Percentiles rank a stretch among this genome's conserved stretches.
Conservation (phyloP, 2,888 invertebrate species). For the Pharmacophagus antenor region DNA sequence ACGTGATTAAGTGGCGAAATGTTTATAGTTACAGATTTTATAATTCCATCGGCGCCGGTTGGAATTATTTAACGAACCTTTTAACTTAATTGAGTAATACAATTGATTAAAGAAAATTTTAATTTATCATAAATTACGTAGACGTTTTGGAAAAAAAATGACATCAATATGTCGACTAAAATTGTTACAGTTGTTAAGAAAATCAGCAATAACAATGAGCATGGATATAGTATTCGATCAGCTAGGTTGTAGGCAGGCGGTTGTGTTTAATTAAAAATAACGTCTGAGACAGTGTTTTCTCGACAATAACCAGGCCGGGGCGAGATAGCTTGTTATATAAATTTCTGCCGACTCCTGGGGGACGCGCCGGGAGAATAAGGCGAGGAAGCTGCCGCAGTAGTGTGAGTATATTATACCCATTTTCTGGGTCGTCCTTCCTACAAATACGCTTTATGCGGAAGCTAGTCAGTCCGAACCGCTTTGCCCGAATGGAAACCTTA, state of each 20-base stretch:
- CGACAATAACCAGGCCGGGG: slow-evolving; percentile 75
- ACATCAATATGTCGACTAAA: background rate
- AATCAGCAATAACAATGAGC: background rate
- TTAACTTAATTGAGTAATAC: slow-evolving; percentile 34
- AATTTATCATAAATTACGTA: background rate
- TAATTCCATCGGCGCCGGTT: slow-evolving; percentile 37
- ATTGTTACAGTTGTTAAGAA: background rate
- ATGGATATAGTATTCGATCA: slow-evolving; percentile 42
- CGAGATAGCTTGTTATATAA: slow-evolving; percentile 80
- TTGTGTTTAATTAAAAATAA: slow-evolving; percentile 79
- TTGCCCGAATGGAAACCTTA: slow-evolving; percentile 50
- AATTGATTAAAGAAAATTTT: slow-evolving; percentile 24
- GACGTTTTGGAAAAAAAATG: background rate
- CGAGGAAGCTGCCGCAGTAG: slow-evolving; percentile 70
- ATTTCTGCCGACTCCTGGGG: slow-evolving; percentile 77
- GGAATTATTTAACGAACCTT: slow-evolving; percentile 40
- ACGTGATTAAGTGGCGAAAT: slow-evolving; percentile 74
- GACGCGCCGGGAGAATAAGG: slow-evolving; percentile 73
- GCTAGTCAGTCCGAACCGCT: slow-evolving; percentile 59
- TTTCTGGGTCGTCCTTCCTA: slow-evolving; percentile 82
- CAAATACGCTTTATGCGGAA: slow-evolving; percentile 81
- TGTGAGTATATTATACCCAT: slow-evolving; percentile 81
- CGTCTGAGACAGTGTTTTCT: slow-evolving; percentile 72
- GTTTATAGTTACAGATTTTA: slow-evolving; percentile 63
- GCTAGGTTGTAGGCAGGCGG: slow-evolving; percentile 57